These are phyloP conservation scores for Anoplophora glabripennis DNA, from an alignment of 1,140 invertebrate genomes.

Conservation along the genomic window DNA sequence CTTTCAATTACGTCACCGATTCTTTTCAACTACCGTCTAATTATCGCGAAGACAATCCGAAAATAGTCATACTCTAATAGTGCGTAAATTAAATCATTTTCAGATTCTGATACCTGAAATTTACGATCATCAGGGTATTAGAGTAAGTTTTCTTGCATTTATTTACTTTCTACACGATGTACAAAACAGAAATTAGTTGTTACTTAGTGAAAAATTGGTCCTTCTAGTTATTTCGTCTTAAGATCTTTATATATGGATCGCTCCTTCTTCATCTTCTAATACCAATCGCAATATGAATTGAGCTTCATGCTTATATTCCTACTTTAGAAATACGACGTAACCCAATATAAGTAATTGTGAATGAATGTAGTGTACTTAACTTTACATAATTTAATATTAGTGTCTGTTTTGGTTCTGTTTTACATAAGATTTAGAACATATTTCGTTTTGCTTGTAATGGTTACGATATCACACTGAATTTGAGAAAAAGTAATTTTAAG, in stretches of 20 bases:
- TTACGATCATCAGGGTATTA: no score
- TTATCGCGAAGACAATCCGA: no score
- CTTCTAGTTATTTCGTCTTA: constrained; percentile 5
- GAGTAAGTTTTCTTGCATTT: no score
- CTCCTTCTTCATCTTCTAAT: background rate
- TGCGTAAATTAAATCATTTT: no score
- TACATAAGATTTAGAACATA: constrained; percentile 46
- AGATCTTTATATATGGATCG: background rate
- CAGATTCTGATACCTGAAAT: no score
- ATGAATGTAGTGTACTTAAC: constrained; percentile 8
- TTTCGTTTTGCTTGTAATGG: constrained; percentile 35
- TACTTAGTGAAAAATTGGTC: no score
- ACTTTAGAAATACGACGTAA: constrained; percentile 26
- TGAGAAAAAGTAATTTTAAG: constrained; percentile 12
- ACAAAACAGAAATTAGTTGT: no score
- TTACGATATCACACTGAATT: constrained; percentile 37
- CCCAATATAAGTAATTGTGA: constrained; percentile 7
- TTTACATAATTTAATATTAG: constrained; percentile 24
- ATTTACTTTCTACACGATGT: no score
- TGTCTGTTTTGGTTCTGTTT: constrained; percentile 42
- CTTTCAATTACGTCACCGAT: no score
- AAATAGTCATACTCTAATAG: no score
- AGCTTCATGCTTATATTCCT: constrained; percentile 22
- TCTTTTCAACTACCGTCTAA: no score
- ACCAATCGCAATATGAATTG: constrained; percentile 18